Evolutionary conservation across 2,797 vertebrate species (phyloP).

Genomic region (Esox lucius): DNA sequence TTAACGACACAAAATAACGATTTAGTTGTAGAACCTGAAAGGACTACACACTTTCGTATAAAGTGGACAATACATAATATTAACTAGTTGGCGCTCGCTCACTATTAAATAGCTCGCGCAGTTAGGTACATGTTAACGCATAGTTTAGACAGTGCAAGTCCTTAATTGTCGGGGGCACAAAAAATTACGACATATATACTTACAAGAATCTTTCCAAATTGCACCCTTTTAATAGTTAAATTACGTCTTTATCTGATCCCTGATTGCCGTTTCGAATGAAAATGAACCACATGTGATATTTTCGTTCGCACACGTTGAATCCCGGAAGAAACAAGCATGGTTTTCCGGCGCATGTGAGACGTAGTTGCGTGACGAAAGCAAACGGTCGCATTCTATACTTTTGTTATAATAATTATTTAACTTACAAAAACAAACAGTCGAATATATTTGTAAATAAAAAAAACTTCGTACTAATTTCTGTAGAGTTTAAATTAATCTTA

Average conservation of each 20-base stretch:
- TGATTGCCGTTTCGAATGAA: neutral
- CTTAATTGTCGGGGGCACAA: neutral
- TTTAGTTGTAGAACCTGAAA: neutral
- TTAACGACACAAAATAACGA: neutral
- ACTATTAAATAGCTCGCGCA: no score
- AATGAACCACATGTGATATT: slow-evolving; percentile 57
- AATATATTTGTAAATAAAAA: no score
- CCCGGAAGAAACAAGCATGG: slow-evolving; percentile 7
- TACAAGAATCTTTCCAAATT: slow-evolving; percentile 21
- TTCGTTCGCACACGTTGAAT: slow-evolving; percentile 59
- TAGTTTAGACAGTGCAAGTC: neutral
- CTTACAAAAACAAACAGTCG: neutral
- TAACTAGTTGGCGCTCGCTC: neutral
- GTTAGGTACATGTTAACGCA: neutral
- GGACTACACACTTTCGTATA: neutral
- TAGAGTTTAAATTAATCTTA: no score
- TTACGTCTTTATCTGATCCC: neutral
- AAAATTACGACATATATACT: neutral
- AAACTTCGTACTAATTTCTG: no score
- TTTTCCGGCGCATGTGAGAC: slow-evolving; percentile 55
- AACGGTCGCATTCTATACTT: no score
- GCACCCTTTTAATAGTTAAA: slow-evolving; percentile 34
- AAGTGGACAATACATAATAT: neutral
- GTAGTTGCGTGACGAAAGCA: neutral
- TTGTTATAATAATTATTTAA: no score